Conservation (phyloP, 2,888 invertebrate genomes). For the Spodoptera exigua region DNA sequence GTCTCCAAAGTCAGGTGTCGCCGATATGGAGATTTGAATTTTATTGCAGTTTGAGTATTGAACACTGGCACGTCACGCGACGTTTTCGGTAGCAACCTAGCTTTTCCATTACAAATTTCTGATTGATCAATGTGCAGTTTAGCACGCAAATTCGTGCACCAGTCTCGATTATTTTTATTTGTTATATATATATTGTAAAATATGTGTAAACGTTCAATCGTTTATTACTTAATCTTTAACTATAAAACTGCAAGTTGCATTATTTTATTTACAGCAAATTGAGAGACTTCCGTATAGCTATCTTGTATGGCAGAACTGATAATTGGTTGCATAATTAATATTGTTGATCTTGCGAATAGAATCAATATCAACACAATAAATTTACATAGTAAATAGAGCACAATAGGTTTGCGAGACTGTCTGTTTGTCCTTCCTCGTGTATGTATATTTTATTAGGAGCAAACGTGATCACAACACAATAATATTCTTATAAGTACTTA, state of each 20-base stretch:
- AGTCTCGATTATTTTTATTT: slow-evolving; percentile 24
- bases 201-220: background rate
- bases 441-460: slow-evolving; percentile 35
- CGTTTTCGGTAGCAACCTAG: slow-evolving; percentile 17
- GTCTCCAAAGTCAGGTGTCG: slow-evolving; percentile 45
- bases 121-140: slow-evolving; percentile 37
- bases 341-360: slow-evolving; percentile 44
- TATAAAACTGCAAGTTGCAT: slow-evolving; percentile 17
- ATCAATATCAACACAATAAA: slow-evolving; percentile 28
- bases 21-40: slow-evolving; percentile 41
- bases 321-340: slow-evolving; percentile 34
- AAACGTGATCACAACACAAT: slow-evolving; percentile 23
- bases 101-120: slow-evolving; percentile 28
- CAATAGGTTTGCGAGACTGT: slow-evolving; percentile 24
- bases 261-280: slow-evolving; percentile 27
- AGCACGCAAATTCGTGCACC: slow-evolving; percentile 41
- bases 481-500: background rate
- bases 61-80: slow-evolving; percentile 41
- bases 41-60: slow-evolving; percentile 37
- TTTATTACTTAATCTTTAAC: slow-evolving; percentile 9
- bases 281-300: slow-evolving; percentile 40
- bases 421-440: slow-evolving; percentile 19
- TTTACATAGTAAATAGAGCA: slow-evolving; percentile 33
- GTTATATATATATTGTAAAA: slow-evolving; percentile 1
- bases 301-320: slow-evolving; percentile 39